Conservation (phyloP, 2,888 invertebrate genomes). For the Adineta ricciae region DNA sequence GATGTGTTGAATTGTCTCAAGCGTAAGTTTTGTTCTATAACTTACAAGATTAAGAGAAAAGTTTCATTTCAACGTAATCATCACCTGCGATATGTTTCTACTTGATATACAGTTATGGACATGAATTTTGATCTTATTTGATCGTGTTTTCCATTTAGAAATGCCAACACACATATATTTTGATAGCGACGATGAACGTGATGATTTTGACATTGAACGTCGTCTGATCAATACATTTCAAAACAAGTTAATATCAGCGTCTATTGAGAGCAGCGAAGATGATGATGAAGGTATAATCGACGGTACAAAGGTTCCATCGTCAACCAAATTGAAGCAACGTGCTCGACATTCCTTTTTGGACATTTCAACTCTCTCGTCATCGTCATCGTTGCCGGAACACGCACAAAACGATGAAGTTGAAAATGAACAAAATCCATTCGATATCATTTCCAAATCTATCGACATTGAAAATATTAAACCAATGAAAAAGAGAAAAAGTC, state of each 20-base stretch:
- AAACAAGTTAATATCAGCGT: not conserved
- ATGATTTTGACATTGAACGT: not conserved
- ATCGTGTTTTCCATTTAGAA: not conserved
- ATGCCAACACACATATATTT: not conserved
- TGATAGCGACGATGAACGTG: not conserved
- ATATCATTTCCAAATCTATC: not conserved
- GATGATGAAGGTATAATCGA: not conserved
- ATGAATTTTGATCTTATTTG: too few species aligned
- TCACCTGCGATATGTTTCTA: too few species aligned
- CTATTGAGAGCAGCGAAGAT: not conserved
- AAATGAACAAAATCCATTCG: not conserved
- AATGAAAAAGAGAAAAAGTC: not conserved
- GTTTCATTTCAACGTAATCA: too few species aligned
- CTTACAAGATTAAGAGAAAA: not conserved
- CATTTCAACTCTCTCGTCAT: not conserved
- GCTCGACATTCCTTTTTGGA: not conserved
- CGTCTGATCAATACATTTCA: not conserved
- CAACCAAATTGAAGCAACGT: not conserved
- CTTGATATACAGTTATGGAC: too few species aligned
- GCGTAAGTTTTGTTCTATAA: not conserved
- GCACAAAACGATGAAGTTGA: not conserved
- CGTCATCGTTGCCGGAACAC: not conserved
- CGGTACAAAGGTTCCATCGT: not conserved
- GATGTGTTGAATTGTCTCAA: not conserved
- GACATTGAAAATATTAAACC: not conserved